Conservation (phyloP, 2,797 vertebrate genomes). For the Tapirus indicus region DNA sequence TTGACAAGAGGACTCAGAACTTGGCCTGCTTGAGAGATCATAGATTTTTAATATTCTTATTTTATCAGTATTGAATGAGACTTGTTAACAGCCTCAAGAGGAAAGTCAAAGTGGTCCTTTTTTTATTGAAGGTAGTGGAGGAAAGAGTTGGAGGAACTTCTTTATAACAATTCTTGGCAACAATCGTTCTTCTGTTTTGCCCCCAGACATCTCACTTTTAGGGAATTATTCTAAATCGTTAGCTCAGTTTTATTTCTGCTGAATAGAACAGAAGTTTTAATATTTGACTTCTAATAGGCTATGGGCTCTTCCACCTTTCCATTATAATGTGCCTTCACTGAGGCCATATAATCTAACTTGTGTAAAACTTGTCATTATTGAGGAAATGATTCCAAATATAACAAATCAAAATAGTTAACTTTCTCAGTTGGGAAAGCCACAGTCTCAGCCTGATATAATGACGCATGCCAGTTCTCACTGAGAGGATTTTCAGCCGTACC, state of each 20-base stretch:
- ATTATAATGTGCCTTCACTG: conserved; percentile 30
- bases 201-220: conserved; percentile 31
- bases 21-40: background rate
- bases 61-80: conserved; percentile 11
- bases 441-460: background rate
- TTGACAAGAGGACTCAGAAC: background rate
- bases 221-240: conserved; percentile 51
- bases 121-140: conserved; percentile 3
- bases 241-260: conserved; percentile 39
- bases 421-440: conserved; percentile 26
- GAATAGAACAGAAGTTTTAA: conserved; percentile 19
- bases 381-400: conserved; percentile 54
- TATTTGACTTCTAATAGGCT: background rate
- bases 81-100: conserved; percentile 18
- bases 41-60: conserved; percentile 56
- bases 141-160: background rate
- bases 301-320: background rate
- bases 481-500: conserved; percentile 26
- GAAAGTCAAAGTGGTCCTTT: conserved; percentile 24
- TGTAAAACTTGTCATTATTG: conserved; percentile 25
- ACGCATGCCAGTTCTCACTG: background rate
- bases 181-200: background rate
- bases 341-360: conserved; percentile 39
- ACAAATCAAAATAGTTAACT: conserved; percentile 37
- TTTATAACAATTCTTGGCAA: conserved; percentile 36